Base-by-base conservation (phyloP, 2,888 invertebrate genomes). In the Acleris cristana region DNA sequence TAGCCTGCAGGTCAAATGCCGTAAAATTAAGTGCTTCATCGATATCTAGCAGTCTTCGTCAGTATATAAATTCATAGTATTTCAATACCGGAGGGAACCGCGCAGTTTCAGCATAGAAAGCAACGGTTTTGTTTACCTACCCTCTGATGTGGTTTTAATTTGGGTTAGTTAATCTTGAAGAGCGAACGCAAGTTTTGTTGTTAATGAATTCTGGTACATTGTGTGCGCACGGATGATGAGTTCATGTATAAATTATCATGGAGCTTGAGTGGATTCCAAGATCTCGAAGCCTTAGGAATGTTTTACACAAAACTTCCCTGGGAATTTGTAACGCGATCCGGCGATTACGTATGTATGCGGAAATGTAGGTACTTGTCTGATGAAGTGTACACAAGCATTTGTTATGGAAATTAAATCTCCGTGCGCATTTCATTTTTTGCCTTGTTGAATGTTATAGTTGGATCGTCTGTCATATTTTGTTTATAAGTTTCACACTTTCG, bases 121-220 rank as follows among this genome's bases (percentile, higher is more conserved):
- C 58, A 26, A 26, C 51, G 34, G 51, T 60, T 51, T 60, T 34
- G 51, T 60, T 60, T 60, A 51, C 51, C 34, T 51, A 60, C 49
- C 21, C 59, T 19, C 19, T 60, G 51, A 60, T 54, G 62, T 45
- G 62, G 62, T 62, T 62, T 62, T 54, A 62, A 62, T 62, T 53
- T 54, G 54, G 62, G 54, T 62, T 54, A 45, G 62, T 55, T 62
- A 62, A 62, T 62, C 45, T 54, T 45, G 52, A 62, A 62, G 52
- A 61, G 54, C 54, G 62, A 62, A 62, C 54, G 62, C 45, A 62
- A 62, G 62, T 54, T 61, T 54, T 54, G 62, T 62, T 62, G 62
- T 54, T 62, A 62, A 62, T 62, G 62, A 62, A 62, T 62, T 62
- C 62, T 52, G 62, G 54, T 54, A 62, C 62, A 62, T 62, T 62